Percentiles rank a stretch among this genome's conserved stretches.
These are phyloP conservation scores for Gymnorhina tibicen DNA, from an alignment of 2,113 vertebrate species.

Conservation along the genomic window DNA sequence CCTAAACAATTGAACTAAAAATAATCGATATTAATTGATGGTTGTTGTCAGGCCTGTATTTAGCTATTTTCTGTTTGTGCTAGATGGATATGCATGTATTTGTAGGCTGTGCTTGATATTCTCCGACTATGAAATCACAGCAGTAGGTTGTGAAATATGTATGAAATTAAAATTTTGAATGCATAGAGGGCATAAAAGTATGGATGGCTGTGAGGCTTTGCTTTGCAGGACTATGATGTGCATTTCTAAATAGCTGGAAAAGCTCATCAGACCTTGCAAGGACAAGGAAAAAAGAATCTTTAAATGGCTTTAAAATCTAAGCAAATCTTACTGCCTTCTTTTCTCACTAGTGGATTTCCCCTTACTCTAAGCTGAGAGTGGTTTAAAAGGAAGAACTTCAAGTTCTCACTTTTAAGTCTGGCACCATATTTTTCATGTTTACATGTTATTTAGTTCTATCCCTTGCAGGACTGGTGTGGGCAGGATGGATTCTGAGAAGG, in stretches of 20 bases:
- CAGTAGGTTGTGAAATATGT: slow-evolving; percentile 36
- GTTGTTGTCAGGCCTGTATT: not conserved
- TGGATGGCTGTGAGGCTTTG: not conserved
- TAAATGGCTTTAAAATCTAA: slow-evolving; percentile 38
- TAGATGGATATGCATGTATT: not conserved
- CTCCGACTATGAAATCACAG: slow-evolving; percentile 1
- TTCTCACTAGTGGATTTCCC: not conserved
- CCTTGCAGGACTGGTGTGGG: not conserved
- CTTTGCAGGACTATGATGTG: slow-evolving; percentile 3
- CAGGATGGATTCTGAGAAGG: not conserved
- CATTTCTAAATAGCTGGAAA: slow-evolving; percentile 44
- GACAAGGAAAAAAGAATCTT: not conserved
- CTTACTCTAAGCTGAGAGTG: not conserved
- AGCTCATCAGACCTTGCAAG: slow-evolving; percentile 48
- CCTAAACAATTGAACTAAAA: slow-evolving; percentile 4
- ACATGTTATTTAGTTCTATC: slow-evolving; percentile 13
- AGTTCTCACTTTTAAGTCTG: slow-evolving; percentile 30
- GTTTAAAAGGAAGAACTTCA: slow-evolving; percentile 14
- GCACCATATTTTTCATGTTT: not conserved
- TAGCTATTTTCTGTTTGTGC: not conserved
- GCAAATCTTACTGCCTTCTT: slow-evolving; percentile 20
- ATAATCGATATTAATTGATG: not conserved
- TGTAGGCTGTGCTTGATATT: not conserved
- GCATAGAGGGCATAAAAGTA: slow-evolving; percentile 27
- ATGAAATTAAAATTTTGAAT: slow-evolving; percentile 57